Evolutionary conservation across 1,140 invertebrate genomes (phyloP).

Genomic region (Paraescarpia echinospica): DNA sequence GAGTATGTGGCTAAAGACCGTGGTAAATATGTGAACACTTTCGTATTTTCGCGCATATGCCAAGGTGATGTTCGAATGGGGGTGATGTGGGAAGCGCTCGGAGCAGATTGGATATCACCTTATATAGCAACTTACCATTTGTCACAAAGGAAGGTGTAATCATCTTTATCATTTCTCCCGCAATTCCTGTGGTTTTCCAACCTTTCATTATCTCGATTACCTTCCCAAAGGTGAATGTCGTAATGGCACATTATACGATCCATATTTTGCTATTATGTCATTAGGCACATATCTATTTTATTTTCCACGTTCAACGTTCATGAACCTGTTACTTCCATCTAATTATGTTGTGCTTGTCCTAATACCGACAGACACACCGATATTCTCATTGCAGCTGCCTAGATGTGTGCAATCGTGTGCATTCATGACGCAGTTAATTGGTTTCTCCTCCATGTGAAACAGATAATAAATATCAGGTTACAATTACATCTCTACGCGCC

Average conservation of each 20-base stretch:
- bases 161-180: too few species aligned
- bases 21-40: too few species aligned
- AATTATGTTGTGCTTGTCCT: neutral
- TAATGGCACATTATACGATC: neutral
- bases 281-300: neutral
- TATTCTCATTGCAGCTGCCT: neutral
- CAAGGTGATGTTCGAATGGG: too few species aligned
- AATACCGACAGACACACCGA: neutral
- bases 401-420: neutral
- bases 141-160: too few species aligned
- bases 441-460: neutral
- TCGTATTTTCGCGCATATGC: too few species aligned
- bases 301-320: neutral
- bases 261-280: neutral
- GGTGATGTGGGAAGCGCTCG: too few species aligned
- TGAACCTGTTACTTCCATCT: neutral
- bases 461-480: neutral
- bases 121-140: too few species aligned
- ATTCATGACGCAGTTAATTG: neutral
- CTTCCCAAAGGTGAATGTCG: neutral
- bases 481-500: neutral
- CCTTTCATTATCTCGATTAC: neutral
- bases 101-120: too few species aligned
- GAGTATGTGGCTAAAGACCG: too few species aligned
- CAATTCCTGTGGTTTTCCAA: neutral